Evolutionary conservation across 53 echinoderm and acorn worm species (phyloP), one percentile per base, ranked within the genome.

Genomic region (Paracentrotus lividus): DNA sequence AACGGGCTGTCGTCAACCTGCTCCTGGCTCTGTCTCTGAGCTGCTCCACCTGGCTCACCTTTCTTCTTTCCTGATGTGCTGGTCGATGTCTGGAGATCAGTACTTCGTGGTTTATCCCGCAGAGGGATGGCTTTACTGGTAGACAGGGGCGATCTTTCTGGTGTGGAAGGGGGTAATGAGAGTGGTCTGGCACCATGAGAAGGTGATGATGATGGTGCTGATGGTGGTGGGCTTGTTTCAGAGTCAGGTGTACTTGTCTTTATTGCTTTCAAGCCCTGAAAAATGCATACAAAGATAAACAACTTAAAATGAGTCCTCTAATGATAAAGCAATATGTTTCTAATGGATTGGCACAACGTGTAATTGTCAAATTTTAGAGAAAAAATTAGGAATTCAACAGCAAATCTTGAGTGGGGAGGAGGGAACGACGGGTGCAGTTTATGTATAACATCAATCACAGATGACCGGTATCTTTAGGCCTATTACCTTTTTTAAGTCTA

Each of bases 261-360:
- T n/a, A 95, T 94, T 40, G 93, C 94, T 88, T 87, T 88, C 31
- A 97, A 69, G 18, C 97, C 97, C 97, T 97, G 89, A 61, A 26
- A 61, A 27, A 3, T n/a, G n/a, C n/a, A n/a, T n/a, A n/a, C n/a
- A n/a, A n/a, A n/a, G n/a, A n/a, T n/a, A n/a, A n/a, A n/a, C n/a
- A n/a, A n/a, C n/a, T n/a, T 27, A 60, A n/a, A 27, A 61, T 27
- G 61, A 61, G 61, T 10, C 26, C 29, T 26, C 0, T 6, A 61
- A 29, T 61, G 61, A 27, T 61, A 13, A 53, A 27, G n/a, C n/a
- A n/a, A n/a, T n/a, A n/a, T n/a, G n/a, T n/a, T n/a, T n/a, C n/a
- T n/a, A n/a, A n/a, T n/a, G n/a, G n/a, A n/a, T n/a, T n/a, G n/a
- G n/a, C n/a, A n/a, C n/a, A n/a, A n/a, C n/a, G n/a, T n/a, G n/a